A percentile compares a stretch with the other conserved stretches of the same genome.
Evolutionary conservation across 2,113 vertebrate genomes (phyloP).

Genomic region (Anolis carolinensis): DNA sequence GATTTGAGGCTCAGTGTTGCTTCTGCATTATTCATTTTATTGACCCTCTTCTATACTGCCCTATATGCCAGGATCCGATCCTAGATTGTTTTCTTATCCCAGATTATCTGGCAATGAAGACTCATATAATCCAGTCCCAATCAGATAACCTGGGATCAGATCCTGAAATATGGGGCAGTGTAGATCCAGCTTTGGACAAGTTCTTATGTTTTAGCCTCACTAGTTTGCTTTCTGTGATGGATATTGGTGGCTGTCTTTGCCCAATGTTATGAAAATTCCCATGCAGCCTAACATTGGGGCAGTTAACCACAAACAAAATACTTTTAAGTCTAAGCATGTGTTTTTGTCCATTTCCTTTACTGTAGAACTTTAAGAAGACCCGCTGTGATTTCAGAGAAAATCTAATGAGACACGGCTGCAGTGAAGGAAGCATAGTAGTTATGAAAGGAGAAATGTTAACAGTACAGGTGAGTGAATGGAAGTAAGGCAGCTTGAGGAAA

Average conservation of each 20-base stretch:
- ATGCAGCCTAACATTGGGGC: background rate
- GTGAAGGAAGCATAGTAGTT: conserved; percentile 43
- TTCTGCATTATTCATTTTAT: background rate
- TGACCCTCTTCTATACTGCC: no score
- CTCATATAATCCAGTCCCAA: no score
- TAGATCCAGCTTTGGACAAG: no score
- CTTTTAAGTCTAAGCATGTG: background rate
- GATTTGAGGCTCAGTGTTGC: background rate
- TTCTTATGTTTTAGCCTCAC: no score
- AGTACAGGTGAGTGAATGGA: conserved; percentile 47
- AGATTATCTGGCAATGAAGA: no score
- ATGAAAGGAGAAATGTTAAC: conserved; percentile 38
- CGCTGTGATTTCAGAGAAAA: conserved; percentile 70
- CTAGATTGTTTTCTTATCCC: no score
- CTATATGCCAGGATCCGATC: no score
- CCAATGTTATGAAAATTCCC: background rate
- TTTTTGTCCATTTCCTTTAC: background rate
- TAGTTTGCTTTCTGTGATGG: background rate
- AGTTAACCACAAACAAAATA: background rate
- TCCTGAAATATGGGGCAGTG: no score
- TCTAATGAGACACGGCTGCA: conserved; percentile 54
- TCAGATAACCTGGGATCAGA: no score
- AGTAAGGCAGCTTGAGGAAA: background rate
- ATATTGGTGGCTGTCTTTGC: background rate
- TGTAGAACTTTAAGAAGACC: conserved; percentile 54